Conservation (phyloP, 2,113 vertebrate genomes). For the Erpornis zantholeuca region DNA sequence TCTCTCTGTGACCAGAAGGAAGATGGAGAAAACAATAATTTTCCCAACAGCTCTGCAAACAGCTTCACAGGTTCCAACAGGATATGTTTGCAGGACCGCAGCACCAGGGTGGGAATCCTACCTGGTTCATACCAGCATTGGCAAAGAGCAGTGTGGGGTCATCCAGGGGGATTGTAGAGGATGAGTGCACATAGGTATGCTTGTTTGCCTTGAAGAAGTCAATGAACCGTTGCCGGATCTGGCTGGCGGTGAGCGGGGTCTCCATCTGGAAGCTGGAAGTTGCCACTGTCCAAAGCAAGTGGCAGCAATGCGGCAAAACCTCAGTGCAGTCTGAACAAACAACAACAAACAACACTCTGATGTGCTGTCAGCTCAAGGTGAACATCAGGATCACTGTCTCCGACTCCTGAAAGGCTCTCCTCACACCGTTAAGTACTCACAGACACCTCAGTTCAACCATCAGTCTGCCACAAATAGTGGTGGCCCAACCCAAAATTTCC, state of each 20-base stretch:
- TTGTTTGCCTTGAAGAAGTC: slow-evolving; percentile 87
- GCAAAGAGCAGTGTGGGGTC: slow-evolving; percentile 97
- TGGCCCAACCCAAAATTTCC: not conserved
- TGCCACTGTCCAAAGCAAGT: not conserved
- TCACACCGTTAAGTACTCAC: not conserved
- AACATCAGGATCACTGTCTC: not conserved
- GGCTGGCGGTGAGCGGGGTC: slow-evolving; percentile 78
- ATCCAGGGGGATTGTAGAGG: slow-evolving; percentile 88
- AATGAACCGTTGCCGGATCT: slow-evolving; percentile 93
- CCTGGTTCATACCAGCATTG: slow-evolving; percentile 99
- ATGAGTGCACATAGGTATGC: slow-evolving; percentile 94
- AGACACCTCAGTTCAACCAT: not conserved
- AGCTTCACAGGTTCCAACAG: not conserved
- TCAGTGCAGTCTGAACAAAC: not conserved
- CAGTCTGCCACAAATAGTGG: accelerated
- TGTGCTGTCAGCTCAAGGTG: not conserved
- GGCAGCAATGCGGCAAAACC: not conserved
- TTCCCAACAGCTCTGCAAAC: not conserved
- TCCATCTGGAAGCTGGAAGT: slow-evolving; percentile 77
- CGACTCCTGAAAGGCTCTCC: not conserved
- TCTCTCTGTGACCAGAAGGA: not conserved
- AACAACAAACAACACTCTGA: not conserved
- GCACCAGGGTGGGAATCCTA: slow-evolving; percentile 36
- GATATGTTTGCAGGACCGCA: accelerated
- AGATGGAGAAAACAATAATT: not conserved